phyloP scores from a whole-genome alignment of 2,113 vertebrate genomes.

The Saccopteryx leptura region DNA sequence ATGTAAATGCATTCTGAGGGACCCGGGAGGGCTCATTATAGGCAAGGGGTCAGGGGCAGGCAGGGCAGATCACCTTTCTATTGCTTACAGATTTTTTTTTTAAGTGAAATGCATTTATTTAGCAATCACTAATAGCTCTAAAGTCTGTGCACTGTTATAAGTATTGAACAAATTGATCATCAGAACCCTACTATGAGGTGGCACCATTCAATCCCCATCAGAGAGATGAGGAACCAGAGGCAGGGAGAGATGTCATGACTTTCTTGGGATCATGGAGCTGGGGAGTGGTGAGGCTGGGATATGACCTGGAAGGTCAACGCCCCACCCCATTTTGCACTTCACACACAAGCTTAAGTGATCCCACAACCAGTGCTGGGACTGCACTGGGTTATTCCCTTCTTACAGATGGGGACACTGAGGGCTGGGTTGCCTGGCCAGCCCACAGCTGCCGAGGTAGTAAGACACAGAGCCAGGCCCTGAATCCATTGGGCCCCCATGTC shows the following conservation, averaged over 20 bases:
- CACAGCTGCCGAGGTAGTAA: fast-evolving
- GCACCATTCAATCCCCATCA: fast-evolving
- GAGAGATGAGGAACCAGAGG: no score
- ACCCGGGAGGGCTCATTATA: fast-evolving
- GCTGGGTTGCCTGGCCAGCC: fast-evolving
- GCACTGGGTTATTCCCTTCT: neutral
- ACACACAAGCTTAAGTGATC: fast-evolving
- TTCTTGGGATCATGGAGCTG: neutral
- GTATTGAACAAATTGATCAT: neutral
- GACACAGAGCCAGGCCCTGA: neutral
- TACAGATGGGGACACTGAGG: neutral
- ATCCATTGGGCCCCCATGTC: fast-evolving
- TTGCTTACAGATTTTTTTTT: no score
- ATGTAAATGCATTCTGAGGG: no score
- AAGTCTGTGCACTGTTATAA: neutral
- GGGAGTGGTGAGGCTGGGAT: neutral
- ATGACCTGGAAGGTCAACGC: fast-evolving
- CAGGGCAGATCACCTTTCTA: fast-evolving
- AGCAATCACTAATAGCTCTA: fast-evolving
- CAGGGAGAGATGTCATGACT: neutral
- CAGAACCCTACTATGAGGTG: fast-evolving
- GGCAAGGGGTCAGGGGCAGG: neutral
- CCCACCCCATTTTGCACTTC: no score
- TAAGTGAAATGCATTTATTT: neutral
- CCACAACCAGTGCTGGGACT: fast-evolving